A percentile compares a stretch with the other conserved stretches of the same genome.
phyloP scores from a whole-genome alignment of 2,888 invertebrate species.

The Diabrotica balteata region DNA sequence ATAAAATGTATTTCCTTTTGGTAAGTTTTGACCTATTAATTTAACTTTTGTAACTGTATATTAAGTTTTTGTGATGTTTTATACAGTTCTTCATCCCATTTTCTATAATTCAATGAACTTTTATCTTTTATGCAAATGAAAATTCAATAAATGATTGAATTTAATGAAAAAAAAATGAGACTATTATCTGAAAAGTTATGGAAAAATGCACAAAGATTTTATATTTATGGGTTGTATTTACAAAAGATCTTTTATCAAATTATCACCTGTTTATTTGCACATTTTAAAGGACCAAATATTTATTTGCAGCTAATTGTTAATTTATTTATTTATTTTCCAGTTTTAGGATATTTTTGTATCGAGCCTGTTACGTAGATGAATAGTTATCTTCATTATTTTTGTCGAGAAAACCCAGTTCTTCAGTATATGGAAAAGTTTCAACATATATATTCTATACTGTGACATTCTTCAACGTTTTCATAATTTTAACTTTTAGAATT shows the following conservation, averaged over 20 bases:
- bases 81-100: no score
- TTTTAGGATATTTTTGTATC: slow-evolving; percentile 25
- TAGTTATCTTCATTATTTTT: neutral
- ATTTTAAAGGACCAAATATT: slow-evolving; percentile 44
- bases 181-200: no score
- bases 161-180: no score
- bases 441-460: slow-evolving; percentile 9
- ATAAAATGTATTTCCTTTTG: no score
- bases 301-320: slow-evolving; percentile 42
- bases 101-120: no score
- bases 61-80: no score
- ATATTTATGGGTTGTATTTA: no score
- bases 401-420: neutral
- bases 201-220: no score
- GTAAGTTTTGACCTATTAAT: no score
- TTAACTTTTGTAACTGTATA: no score
- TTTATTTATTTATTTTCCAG: slow-evolving; percentile 36
- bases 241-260: neutral
- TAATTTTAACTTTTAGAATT: slow-evolving; percentile 13
- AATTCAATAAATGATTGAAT: no score
- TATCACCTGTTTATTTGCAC: slow-evolving; percentile 43
- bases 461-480: slow-evolving; percentile 1
- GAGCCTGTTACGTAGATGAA: slow-evolving; percentile 5
- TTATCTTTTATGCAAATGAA: no score
- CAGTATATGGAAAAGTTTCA: neutral